Evolutionary conservation across 2,888 invertebrate species (phyloP), one percentile per base, ranked within the genome.

Genomic region (Seira sanloemensis): DNA sequence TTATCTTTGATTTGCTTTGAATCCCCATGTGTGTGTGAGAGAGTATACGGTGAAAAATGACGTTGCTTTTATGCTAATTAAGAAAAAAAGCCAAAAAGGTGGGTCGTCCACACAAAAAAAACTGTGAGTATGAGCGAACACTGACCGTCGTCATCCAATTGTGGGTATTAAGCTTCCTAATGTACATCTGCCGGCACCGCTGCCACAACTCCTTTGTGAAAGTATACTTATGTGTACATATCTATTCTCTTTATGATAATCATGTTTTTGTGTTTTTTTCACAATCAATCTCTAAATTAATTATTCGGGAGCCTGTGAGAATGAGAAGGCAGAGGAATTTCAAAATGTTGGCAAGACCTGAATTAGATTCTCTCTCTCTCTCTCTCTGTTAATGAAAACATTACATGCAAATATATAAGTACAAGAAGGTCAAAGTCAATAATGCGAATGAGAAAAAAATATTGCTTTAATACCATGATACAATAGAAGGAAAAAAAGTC

Each of bases 351-450:
- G n/a, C n/a, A n/a, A n/a, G n/a, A n/a, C n/a, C n/a, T n/a, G n/a
- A n/a, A n/a, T n/a, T n/a, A n/a, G n/a, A n/a, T n/a, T n/a, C n/a
- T n/a, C n/a, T n/a, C n/a, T n/a, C n/a, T n/a, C n/a, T n/a, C n/a
- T n/a, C n/a, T n/a, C n/a, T n/a, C n/a, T 50, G 2, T 18, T 37
- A 37, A 37, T 37, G 37, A 37, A 37, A 37, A 12, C 37, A 37
- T 7, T 37, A n/a, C n/a, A 37, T 7, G 37, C 37, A 37, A 7
- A 37, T 37, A 16, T 50, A 67, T 7, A 54, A 68, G 54, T 19
- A 77, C n/a, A 65, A 74, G 23, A 74, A 74, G 76, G 58, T 54
- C 76, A 68, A 58, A 54, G 68, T 50, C 50, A 21, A n/a, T n/a
- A n/a, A n/a, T n/a, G n/a, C n/a, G n/a, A n/a, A n/a, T n/a, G n/a